phyloP scores from a whole-genome alignment of 1,140 invertebrate genomes.

The Hycleus cichorii region DNA sequence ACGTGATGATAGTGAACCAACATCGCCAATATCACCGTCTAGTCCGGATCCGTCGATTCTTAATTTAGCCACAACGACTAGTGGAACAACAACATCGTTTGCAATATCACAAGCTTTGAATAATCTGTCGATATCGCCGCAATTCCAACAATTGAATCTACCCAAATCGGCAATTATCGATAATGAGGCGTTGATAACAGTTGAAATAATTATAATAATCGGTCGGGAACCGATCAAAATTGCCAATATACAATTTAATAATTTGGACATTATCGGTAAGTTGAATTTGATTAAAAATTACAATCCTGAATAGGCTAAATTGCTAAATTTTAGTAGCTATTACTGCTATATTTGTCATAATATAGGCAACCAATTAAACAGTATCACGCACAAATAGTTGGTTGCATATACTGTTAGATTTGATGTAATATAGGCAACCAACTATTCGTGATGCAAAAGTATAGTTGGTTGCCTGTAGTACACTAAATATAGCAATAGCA shows the following conservation, averaged over 20 bases:
- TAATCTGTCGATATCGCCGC: slow-evolving; percentile 31
- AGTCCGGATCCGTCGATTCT: slow-evolving; percentile 48
- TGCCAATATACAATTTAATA: slow-evolving; percentile 87
- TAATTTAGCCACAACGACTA: slow-evolving; percentile 26
- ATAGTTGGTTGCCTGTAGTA: too few relatives aligned
- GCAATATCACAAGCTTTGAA: slow-evolving; percentile 52
- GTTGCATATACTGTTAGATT: too few relatives aligned
- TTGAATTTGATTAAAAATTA: too few relatives aligned
- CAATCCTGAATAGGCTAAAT: too few relatives aligned
- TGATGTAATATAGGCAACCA: too few relatives aligned
- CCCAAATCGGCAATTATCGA: slow-evolving; percentile 49
- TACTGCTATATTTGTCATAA: too few relatives aligned
- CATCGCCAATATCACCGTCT: slow-evolving; percentile 72
- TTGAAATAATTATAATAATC: slow-evolving; percentile 71
- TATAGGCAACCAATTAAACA: too few relatives aligned
- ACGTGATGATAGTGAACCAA: slow-evolving; percentile 75
- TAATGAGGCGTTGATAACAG: slow-evolving; percentile 74
- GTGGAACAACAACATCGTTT: slow-evolving; percentile 44
- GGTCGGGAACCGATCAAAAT: slow-evolving; percentile 62
- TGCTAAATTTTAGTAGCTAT: too few relatives aligned
- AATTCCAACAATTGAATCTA: slow-evolving; percentile 24
- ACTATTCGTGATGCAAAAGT: too few relatives aligned
- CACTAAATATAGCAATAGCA: too few relatives aligned
- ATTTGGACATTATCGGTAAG: slow-evolving; percentile 84
- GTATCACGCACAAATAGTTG: too few relatives aligned